phyloP scores from a whole-genome alignment of 2,888 invertebrate genomes.

The Meloe dianella region DNA sequence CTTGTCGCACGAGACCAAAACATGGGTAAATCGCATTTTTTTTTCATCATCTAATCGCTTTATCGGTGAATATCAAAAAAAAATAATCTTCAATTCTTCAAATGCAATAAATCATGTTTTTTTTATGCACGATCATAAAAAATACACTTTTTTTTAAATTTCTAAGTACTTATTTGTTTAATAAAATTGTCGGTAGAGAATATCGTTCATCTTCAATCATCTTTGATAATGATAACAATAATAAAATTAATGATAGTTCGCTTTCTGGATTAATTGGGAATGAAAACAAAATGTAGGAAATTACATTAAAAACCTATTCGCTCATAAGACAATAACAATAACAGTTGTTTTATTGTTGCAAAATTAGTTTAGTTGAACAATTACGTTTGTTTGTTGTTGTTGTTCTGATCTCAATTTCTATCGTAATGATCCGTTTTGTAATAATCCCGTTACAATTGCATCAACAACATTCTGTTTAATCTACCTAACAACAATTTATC shows the following conservation, averaged over 20 bases:
- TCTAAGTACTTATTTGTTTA: too few relatives aligned
- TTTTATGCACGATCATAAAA: too few relatives aligned
- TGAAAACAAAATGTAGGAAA: background rate
- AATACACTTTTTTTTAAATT: too few relatives aligned
- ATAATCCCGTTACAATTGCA: background rate
- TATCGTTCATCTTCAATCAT: background rate
- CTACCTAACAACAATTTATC: background rate
- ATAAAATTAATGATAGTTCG: background rate
- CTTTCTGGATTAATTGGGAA: background rate
- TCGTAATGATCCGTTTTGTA: background rate
- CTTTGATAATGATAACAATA: background rate
- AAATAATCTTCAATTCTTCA: too few relatives aligned
- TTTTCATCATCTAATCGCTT: too few relatives aligned
- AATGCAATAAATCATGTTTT: too few relatives aligned
- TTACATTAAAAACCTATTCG: background rate
- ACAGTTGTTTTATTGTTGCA: background rate
- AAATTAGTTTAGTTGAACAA: background rate
- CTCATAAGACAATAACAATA: background rate
- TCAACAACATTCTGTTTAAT: background rate
- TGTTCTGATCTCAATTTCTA: background rate
- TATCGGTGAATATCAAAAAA: too few relatives aligned
- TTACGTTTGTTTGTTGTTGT: background rate
- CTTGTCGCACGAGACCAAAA: too few relatives aligned
- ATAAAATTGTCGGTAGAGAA: too few relatives aligned
- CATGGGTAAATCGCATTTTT: too few relatives aligned